phyloP scores from a whole-genome alignment of 2,888 invertebrate genomes.

The Thymelicus sylvestris region DNA sequence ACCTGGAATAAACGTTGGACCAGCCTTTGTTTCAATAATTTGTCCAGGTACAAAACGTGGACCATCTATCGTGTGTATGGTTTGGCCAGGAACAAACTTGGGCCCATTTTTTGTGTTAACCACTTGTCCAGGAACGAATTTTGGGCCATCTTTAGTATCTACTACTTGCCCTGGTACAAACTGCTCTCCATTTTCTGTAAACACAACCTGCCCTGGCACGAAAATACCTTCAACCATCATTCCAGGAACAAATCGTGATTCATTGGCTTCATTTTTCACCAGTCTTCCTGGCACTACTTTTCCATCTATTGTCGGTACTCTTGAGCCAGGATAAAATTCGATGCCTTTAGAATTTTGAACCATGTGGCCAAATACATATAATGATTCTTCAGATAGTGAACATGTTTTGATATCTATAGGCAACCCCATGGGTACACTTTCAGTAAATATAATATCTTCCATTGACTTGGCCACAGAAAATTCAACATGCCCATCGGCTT shows the following conservation, averaged over 20 bases:
- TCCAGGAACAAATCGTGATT: constrained; percentile 88
- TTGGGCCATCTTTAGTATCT: constrained; percentile 87
- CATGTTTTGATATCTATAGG: constrained; percentile 85
- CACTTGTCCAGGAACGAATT: constrained; percentile 92
- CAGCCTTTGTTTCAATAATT: constrained; percentile 89
- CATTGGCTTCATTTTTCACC: constrained; percentile 84
- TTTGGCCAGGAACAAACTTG: constrained; percentile 89
- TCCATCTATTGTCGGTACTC: constrained; percentile 80
- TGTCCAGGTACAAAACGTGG: constrained; percentile 92
- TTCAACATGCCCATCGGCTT: constrained; percentile 79
- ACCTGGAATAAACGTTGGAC: constrained; percentile 91
- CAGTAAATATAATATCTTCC: constrained; percentile 82
- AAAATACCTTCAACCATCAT: constrained; percentile 88
- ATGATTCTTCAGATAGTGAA: constrained; percentile 78
- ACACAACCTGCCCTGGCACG: constrained; percentile 88
- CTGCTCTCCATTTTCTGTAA: constrained; percentile 88
- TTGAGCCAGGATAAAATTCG: constrained; percentile 86
- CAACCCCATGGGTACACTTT: constrained; percentile 82
- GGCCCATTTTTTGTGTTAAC: constrained; percentile 87
- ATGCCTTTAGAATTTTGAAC: constrained; percentile 87
- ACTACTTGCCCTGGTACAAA: constrained; percentile 90
- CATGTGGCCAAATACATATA: constrained; percentile 87
- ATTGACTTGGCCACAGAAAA: constrained; percentile 86
- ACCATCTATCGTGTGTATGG: constrained; percentile 88
- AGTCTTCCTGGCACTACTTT: constrained; percentile 87